Conservation (phyloP, 2,113 vertebrate species). For the Taurulus bubalis region DNA sequence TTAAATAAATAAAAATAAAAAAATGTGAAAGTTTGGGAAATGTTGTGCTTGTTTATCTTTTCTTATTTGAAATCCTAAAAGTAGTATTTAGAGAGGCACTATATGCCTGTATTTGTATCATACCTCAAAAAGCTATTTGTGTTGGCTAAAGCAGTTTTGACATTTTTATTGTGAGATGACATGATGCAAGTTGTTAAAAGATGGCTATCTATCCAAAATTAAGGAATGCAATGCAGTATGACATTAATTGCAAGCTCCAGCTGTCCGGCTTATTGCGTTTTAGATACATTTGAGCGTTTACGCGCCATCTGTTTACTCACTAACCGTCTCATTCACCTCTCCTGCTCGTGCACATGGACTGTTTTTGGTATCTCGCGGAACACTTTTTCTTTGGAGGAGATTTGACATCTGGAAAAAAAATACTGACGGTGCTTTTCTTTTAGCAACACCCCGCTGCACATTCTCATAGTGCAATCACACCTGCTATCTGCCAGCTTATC, state of each 20-base stretch:
- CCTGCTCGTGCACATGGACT: neutral
- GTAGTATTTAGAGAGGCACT: neutral
- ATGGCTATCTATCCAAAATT: neutral
- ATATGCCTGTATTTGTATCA: neutral
- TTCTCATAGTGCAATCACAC: neutral
- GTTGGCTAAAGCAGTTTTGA: neutral
- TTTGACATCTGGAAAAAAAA: slow-evolving; percentile 4
- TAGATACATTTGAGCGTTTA: neutral
- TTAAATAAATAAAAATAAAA: neutral
- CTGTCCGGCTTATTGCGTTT: neutral
- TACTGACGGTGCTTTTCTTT: neutral
- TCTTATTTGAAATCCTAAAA: neutral
- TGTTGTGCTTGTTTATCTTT: neutral
- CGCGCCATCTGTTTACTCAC: slow-evolving; percentile 4
- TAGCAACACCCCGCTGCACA: neutral
- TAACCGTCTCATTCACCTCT: neutral
- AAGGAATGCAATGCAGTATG: neutral
- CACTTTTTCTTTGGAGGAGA: neutral
- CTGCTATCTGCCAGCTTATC: neutral
- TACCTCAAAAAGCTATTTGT: neutral
- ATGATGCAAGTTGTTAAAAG: neutral
- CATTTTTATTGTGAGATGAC: neutral
- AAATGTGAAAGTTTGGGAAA: neutral
- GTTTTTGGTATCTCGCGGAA: neutral
- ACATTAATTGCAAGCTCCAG: neutral